phyloP scores from a whole-genome alignment of 2,888 invertebrate genomes.

The Calephelis perditalis region DNA sequence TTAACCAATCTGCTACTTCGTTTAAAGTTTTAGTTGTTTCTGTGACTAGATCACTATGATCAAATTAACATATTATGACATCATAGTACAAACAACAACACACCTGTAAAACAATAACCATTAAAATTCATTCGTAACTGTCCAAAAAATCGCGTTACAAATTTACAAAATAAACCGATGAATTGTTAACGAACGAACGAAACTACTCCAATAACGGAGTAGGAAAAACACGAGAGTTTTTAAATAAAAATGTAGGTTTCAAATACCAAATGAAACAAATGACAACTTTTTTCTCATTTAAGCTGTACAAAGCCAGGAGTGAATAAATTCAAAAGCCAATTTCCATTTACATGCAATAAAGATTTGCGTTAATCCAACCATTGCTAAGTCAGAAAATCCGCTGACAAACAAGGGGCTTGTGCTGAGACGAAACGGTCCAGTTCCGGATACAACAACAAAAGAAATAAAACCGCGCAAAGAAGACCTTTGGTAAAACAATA shows the following conservation, averaged over 20 bases:
- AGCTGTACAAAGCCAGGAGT: not conserved
- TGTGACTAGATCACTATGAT: too few relatives aligned
- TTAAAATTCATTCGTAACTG: too few relatives aligned
- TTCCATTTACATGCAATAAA: conserved; percentile 9
- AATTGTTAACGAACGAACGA: too few relatives aligned
- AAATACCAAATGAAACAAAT: not conserved
- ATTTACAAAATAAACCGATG: too few relatives aligned
- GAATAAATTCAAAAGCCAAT: conserved; percentile 5
- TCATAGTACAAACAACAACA: too few relatives aligned
- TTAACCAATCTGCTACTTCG: too few relatives aligned
- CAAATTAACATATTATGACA: too few relatives aligned
- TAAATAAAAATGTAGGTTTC: not conserved
- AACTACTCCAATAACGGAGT: too few relatives aligned
- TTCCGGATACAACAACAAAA: conserved; percentile 2
- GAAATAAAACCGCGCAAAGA: not conserved
- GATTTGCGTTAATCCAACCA: conserved; percentile 6
- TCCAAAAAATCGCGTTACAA: too few relatives aligned
- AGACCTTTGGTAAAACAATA: conserved; percentile 1
- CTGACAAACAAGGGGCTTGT: conserved; percentile 1
- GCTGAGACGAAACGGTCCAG: conserved; percentile 6
- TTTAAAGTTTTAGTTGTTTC: too few relatives aligned
- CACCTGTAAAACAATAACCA: too few relatives aligned
- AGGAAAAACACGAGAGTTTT: too few relatives aligned
- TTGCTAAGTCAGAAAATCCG: not conserved
- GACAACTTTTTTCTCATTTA: not conserved